Percentiles rank a stretch among this genome's conserved stretches.
Evolutionary conservation across 2,888 invertebrate genomes (phyloP).

Genomic region (Oscheius sp.): DNA sequence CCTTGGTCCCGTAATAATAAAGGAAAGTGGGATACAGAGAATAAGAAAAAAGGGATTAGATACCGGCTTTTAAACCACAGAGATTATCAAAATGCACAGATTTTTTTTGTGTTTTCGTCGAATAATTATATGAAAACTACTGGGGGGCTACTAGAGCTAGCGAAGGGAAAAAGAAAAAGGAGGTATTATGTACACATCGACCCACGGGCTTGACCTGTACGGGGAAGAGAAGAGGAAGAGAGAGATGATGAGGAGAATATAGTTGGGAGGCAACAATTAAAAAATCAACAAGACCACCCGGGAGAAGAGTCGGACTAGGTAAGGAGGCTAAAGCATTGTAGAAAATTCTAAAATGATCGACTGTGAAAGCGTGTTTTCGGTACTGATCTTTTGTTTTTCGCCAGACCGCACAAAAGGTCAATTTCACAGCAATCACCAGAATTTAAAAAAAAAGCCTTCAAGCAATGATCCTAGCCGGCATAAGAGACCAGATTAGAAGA

Average conservation of each 20-base stretch:
- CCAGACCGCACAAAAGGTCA: neutral
- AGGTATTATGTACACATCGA: neutral
- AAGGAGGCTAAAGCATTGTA: neutral
- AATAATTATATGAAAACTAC: neutral
- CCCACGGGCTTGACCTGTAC: neutral
- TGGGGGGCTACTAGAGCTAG: too few species aligned
- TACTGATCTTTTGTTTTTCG: too few species aligned
- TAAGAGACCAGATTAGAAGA: conserved; percentile 1
- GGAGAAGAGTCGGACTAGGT: too few species aligned
- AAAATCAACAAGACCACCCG: too few species aligned
- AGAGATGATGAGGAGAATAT: neutral
- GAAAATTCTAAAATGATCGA: neutral
- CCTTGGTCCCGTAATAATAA: neutral
- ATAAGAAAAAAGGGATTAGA: neutral
- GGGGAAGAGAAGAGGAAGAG: neutral
- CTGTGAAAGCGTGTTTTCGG: too few species aligned
- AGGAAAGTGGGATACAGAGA: neutral
- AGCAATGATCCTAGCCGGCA: neutral
- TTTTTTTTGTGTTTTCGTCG: neutral
- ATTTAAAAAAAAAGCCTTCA: neutral
- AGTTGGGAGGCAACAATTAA: too few species aligned
- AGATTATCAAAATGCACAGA: conserved; percentile 7
- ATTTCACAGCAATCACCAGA: neutral
- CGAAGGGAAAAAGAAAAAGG: neutral
- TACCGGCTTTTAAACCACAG: conserved; percentile 28